phyloP scores from a whole-genome alignment of 2,888 invertebrate genomes.

The Xestobium rufovillosum region DNA sequence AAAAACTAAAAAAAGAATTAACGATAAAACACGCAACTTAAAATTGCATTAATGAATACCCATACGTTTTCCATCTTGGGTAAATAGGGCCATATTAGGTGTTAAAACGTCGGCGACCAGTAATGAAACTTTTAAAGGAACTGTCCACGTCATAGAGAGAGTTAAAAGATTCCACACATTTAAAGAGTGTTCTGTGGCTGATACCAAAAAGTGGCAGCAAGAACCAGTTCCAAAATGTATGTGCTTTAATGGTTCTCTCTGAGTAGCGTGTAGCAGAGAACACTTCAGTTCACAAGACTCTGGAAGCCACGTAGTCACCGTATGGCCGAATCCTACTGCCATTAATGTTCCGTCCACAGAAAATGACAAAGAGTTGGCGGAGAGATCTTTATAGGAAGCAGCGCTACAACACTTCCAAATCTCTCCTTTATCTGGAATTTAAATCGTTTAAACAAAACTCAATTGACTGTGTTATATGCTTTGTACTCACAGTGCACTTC shows the following conservation, averaged over 20 bases:
- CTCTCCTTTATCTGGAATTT: constrained; percentile 44
- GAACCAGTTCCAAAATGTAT: constrained; percentile 53
- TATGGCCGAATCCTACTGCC: constrained; percentile 59
- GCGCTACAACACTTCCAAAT: constrained; percentile 60
- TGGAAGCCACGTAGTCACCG: constrained; percentile 63
- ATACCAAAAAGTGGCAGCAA: constrained; percentile 52
- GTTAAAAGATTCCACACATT: constrained; percentile 68
- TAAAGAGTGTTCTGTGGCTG: constrained; percentile 50
- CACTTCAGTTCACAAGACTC: constrained; percentile 51
- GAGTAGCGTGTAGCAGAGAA: constrained; percentile 45
- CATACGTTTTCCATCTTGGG: constrained; percentile 51
- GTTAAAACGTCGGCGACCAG: constrained; percentile 56
- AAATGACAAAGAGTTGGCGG: constrained; percentile 54
- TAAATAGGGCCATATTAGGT: constrained; percentile 61
- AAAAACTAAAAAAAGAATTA: constrained; percentile 50
- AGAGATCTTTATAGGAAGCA: constrained; percentile 54
- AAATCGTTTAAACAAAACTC: constrained; percentile 20
- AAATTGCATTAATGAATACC: constrained; percentile 10
- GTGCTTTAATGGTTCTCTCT: constrained; percentile 37
- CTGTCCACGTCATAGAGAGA: constrained; percentile 61
- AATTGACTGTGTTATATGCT: constrained; percentile 3
- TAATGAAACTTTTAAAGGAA: constrained; percentile 45
- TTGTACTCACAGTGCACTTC: constrained; percentile 47
- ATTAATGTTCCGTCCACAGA: constrained; percentile 70
- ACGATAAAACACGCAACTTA: constrained; percentile 1